Base-by-base conservation (phyloP, 2,797 vertebrate genomes). In the Natrix natrix region DNA sequence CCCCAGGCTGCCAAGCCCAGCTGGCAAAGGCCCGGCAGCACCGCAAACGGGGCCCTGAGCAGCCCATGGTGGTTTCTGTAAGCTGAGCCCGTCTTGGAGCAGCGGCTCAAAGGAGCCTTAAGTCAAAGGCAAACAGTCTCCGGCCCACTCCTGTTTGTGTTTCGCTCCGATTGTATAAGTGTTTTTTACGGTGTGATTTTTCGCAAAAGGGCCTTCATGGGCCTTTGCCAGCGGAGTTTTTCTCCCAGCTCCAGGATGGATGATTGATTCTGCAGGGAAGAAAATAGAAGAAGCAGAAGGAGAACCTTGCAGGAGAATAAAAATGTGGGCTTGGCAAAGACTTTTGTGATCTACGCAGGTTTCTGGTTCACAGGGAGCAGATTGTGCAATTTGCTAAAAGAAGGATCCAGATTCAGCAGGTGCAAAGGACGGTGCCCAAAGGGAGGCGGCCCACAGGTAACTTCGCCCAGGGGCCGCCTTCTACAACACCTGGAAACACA, bases 101-200 rank as follows among this genome's bases (percentile, higher is more conserved):
- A 91, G 88, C 57, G 87, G 93, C 94, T 93, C 93, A 97, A 95
- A 95, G 94, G 90, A 95, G 94, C 54, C 92, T 83, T 96, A 97
- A 97, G 91, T 93, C 96, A 88, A 97, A 87, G 94, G 97, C 95
- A 97, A 98, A 98, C 78, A 98, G 28, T 48, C 94, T 94, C 91
- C 93, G 95, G 54, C 92, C 89, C 95, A 96, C 95, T 96, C 95
- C 93, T 98, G 94, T 98, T 98, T 98, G 97, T 87, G 97, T 97
- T 98, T 97, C 96, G 66, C 95, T 96, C 90, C 95, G 93, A 32
- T 96, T 95, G 94, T 95, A 96, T 96, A 94, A 97, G 93, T 66
- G 69, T 93, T 94, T 90, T 94, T 92, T 93, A 69, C 26, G 60
- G 28, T 95, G 5, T 86, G 5, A n/a, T 95, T 6, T 16, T 95